Evolutionary conservation across 2,888 invertebrate genomes (phyloP).

Genomic region (Conomelus anceps): DNA sequence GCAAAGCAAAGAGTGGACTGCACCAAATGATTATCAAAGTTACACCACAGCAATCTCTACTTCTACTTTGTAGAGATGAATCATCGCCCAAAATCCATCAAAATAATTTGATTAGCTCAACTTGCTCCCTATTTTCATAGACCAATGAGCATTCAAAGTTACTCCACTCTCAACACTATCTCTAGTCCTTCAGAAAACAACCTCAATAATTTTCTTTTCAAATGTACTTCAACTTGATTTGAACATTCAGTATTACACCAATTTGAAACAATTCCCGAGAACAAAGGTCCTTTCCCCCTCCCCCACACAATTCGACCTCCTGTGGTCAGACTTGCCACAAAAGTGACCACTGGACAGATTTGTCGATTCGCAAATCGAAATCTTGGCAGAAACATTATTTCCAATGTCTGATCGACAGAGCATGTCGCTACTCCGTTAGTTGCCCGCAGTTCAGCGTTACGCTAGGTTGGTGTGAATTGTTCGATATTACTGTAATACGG

Average conservation of each 20-base stretch:
- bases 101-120: too few species aligned
- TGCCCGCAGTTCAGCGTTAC: not conserved
- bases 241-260: not conserved
- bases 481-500: not conserved
- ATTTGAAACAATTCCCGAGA: not conserved
- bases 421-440: not conserved
- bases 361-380: not conserved
- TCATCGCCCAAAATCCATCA: too few species aligned
- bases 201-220: too few species aligned
- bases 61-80: too few species aligned
- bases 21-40: too few species aligned
- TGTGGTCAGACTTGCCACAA: not conserved
- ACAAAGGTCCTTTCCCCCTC: not conserved
- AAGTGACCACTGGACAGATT: not conserved
- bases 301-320: not conserved
- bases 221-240: too few species aligned
- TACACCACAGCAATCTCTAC: too few species aligned
- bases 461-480: not conserved
- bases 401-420: not conserved
- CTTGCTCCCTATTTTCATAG: too few species aligned
- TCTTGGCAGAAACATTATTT: not conserved
- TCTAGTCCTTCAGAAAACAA: too few species aligned
- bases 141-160: too few species aligned
- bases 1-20: too few species aligned
- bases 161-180: too few species aligned